Evolutionary conservation across 2,888 invertebrate genomes (phyloP).

Genomic region (Mylabris sibirica): DNA sequence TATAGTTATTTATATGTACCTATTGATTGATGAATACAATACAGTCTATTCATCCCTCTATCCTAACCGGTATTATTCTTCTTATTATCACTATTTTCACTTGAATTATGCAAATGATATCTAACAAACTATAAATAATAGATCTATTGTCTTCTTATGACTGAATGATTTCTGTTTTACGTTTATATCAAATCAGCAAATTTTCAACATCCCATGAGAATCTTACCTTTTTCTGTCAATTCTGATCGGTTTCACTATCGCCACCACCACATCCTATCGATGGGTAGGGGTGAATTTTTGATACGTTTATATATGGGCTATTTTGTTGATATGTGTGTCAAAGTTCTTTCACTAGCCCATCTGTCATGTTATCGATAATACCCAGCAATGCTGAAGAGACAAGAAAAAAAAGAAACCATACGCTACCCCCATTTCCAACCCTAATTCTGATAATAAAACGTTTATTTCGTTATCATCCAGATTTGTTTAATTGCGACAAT

Average conservation of each 20-base stretch:
- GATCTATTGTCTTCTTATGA: not conserved
- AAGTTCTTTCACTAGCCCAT: not conserved
- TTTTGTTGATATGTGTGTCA: not conserved
- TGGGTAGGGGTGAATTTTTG: not conserved
- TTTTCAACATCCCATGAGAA: not conserved
- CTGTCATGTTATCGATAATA: conserved; percentile 9
- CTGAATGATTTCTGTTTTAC: not conserved
- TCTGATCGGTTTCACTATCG: not conserved
- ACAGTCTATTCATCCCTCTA: not conserved
- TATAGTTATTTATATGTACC: not conserved
- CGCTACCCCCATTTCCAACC: no score
- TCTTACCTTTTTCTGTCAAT: not conserved
- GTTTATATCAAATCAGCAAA: no score
- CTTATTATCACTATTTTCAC: not conserved
- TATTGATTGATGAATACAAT: not conserved
- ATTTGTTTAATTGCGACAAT: no score
- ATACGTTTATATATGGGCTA: not conserved
- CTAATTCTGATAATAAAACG: no score
- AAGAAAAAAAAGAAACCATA: no score
- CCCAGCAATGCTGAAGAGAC: not conserved
- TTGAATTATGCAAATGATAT: not conserved
- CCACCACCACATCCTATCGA: no score
- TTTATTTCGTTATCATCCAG: no score
- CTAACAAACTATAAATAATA: not conserved
- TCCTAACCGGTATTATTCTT: not conserved